Conservation (phyloP, 2,888 invertebrate genomes). For the Xestia sexstrigata region DNA sequence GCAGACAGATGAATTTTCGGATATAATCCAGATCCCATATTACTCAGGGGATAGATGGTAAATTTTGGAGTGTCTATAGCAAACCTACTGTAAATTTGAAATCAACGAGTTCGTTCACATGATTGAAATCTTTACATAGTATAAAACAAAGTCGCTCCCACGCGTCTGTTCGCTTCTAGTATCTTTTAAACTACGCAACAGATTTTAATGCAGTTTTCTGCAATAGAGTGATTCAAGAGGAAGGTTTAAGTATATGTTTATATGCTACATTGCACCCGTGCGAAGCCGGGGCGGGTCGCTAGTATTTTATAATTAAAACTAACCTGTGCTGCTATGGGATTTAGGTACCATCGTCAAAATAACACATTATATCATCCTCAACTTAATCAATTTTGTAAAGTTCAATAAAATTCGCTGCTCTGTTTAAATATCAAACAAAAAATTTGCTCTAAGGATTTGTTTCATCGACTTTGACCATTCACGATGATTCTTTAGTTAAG, state of each 20-base stretch:
- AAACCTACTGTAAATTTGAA: neutral
- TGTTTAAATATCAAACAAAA: neutral
- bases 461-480: slow-evolving; percentile 21
- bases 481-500: slow-evolving; percentile 15
- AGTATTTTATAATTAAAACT: neutral
- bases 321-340: no score
- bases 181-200: neutral
- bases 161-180: neutral
- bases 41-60: neutral
- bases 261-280: no score
- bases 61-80: neutral
- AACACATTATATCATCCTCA: no score
- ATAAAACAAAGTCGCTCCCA: no score
- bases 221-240: no score
- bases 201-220: no score
- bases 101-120: neutral
- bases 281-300: no score
- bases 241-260: no score
- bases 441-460: neutral
- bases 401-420: neutral
- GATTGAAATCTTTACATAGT: neutral
- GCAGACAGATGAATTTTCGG: neutral
- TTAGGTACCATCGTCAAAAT: neutral
- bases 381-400: neutral
- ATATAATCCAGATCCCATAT: neutral